phyloP scores from a whole-genome alignment of 2,113 vertebrate species.

The Fukomys damarensis region DNA sequence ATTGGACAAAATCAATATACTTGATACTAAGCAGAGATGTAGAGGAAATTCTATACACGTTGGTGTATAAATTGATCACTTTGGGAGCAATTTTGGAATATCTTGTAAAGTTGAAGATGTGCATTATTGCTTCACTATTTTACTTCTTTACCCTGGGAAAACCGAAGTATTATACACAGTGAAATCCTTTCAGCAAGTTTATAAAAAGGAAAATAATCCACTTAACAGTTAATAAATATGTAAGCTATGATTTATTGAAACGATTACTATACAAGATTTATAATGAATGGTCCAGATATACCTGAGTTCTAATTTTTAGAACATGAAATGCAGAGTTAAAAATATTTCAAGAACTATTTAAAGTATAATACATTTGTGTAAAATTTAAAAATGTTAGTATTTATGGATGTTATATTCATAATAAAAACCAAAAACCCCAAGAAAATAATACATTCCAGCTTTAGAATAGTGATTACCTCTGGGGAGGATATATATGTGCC shows the following conservation, averaged over 20 bases:
- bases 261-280: background rate
- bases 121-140: background rate
- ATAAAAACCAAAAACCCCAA: background rate
- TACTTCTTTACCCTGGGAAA: background rate
- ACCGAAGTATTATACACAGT: background rate
- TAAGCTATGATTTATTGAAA: background rate
- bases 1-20: background rate
- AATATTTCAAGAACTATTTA: background rate
- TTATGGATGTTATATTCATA: background rate
- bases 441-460: background rate
- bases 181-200: background rate
- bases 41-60: background rate
- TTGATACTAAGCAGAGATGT: background rate
- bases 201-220: background rate
- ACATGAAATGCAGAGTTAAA: background rate
- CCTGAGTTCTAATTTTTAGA: background rate
- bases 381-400: background rate
- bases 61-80: background rate
- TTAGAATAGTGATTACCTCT: background rate
- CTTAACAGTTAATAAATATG: background rate
- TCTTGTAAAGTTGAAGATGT: background rate
- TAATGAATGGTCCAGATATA: background rate
- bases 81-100: background rate
- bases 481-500: background rate
- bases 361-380: background rate